Evolutionary conservation across 2,113 vertebrate species (phyloP), one percentile per base, ranked within the genome.

Genomic region (Amia ocellicauda): DNA sequence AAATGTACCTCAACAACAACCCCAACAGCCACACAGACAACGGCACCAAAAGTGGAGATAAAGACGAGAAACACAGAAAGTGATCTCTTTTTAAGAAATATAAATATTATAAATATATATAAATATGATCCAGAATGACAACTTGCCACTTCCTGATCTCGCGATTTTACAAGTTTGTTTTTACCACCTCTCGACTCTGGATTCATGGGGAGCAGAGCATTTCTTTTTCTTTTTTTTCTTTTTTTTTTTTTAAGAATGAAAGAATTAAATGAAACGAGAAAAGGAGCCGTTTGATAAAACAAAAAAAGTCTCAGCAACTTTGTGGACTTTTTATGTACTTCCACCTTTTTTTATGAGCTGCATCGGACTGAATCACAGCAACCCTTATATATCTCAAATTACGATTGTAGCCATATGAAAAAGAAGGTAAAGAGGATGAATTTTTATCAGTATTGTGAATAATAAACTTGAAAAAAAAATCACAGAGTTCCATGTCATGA

Each of bases 381-480:
- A 85, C 86, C 88, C 86, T 87, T 88, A 83, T 85, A 84, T 84
- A 85, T 90, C 89, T 89, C 88, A 78, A 82, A 88, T 89, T 91
- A 91, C 91, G 88, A 93, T 94, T 93, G 94, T 95, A 94, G 91
- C 90, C 90, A 90, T 86, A 88, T 86, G 91, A 90, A 86, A 81
- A 78, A 78, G 68, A 76, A 92, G 85, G 78, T 86, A 79, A 91
- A 93, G 88, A 91, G 88, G 90, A 91, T 87, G 91, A 91, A 88
- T 90, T 95, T 93, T 94, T 95, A 95, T 96, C 97, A 99, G 96
- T 99, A 98, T 99, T 99, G 96, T 94, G 94, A 98, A 96, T 96
- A 97, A 96, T 94, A 96, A 96, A 96, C 93, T 94, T 93, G 92
- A 93, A 90, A 91, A 86, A 91, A 89, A 66, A 63, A 69, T 87